Base-by-base conservation (phyloP, 2,797 vertebrate species). In the Manis pentadactyla region DNA sequence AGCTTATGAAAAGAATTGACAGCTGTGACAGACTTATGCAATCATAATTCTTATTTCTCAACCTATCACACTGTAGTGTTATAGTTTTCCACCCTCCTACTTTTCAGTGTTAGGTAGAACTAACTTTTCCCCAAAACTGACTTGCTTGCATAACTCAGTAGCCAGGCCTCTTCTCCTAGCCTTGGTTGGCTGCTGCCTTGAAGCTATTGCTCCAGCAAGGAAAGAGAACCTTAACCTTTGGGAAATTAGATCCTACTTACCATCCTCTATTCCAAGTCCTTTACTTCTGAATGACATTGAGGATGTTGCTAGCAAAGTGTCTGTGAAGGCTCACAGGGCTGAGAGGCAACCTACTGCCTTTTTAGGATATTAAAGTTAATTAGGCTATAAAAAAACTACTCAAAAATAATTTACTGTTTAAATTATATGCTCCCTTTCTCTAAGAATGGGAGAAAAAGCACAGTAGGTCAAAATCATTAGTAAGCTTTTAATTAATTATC, bases 401-500 rank as follows among this genome's bases (percentile, higher is more conserved):
- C 55, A 73, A 81, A 94, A 85, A 95, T 87, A 77, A 94, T 93
- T 87, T 79, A 39, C 61, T 93, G 14, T 63, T 95, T 73, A 97
- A 94, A 89, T 93, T 15, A 90, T 73, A 42, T 7, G 68, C 34
- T 81, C 39, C 51, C 51, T 75, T 55, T 75, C 10, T 74, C 71
- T 82, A 74, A 94, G 94, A 94, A 87, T 39, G 10, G 46, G 17
- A 85, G 34, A 64, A 84, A 90, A 79, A 91, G 79, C 57, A 93
- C 49, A 92, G 69, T 84, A 42, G 19, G 59, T 46, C 77, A 92
- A 93, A 93, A 81, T 86, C 31, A 81, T 84, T 69, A 97, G 71
- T 85, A 90, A 95, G 61, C 66, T 96, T 96, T 94, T 92, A 92
- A 97, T 78, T 59, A 82, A 85, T 94, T 92, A 87, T 46, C 27